Evolutionary conservation across 2,797 vertebrate genomes (phyloP).

Genomic region (Dromococcyx pavoninus): DNA sequence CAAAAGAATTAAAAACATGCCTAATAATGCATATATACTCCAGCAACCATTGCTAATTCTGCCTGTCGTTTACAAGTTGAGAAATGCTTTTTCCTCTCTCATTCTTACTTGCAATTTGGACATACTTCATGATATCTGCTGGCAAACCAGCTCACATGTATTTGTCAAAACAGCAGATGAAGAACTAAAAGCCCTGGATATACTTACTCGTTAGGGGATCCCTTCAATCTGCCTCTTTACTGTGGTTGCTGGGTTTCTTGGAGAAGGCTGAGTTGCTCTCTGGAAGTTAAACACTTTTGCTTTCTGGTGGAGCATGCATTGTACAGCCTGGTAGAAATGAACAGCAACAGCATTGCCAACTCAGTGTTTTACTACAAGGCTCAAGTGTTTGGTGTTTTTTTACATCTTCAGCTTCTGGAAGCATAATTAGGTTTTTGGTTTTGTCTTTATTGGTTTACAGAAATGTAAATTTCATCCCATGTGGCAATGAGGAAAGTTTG

Average conservation of each 20-base stretch:
- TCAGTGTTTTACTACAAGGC: neutral
- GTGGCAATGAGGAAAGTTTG: neutral
- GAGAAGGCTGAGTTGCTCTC: neutral
- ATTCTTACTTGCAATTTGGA: conserved; percentile 12
- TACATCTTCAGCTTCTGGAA: neutral
- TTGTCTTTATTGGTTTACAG: neutral
- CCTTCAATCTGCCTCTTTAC: neutral
- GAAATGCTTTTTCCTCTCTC: conserved; percentile 36
- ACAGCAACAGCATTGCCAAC: neutral
- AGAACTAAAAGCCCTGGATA: neutral
- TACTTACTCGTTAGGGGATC: neutral
- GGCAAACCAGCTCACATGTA: neutral
- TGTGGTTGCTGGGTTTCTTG: neutral
- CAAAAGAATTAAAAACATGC: conserved; percentile 26
- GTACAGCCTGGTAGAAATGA: neutral
- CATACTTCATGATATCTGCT: conserved; percentile 13
- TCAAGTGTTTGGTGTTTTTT: neutral
- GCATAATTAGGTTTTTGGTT: neutral
- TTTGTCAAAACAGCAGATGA: conserved; percentile 32
- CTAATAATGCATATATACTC: neutral
- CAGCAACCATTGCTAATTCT: conserved; percentile 10
- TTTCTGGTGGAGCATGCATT: neutral
- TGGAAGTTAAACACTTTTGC: neutral
- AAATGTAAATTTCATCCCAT: neutral
- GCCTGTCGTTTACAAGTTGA: neutral